Percentiles rank a stretch among this genome's conserved stretches.
Conservation (phyloP, 2,888 invertebrate genomes). For the Pecten maximus region DNA sequence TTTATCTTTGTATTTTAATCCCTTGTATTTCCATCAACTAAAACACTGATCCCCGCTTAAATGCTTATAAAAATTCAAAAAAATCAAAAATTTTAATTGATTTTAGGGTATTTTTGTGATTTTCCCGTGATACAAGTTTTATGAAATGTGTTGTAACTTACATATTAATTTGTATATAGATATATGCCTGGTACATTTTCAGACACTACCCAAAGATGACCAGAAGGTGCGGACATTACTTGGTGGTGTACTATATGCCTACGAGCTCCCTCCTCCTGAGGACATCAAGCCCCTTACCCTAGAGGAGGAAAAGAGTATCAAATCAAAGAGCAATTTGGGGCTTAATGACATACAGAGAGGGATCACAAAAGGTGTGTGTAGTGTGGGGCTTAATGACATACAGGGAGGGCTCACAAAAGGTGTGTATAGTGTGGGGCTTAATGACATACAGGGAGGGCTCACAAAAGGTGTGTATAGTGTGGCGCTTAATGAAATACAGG, state of each 20-base stretch:
- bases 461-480: not conserved
- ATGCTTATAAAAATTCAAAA: too few species aligned
- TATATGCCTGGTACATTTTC: slow-evolving; percentile 55
- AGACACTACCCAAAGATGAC: slow-evolving; percentile 83
- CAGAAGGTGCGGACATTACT: slow-evolving; percentile 82
- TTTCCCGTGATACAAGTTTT: too few species aligned
- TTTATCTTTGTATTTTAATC: too few species aligned
- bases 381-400: not conserved
- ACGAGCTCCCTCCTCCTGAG: slow-evolving; percentile 86
- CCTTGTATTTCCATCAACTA: too few species aligned
- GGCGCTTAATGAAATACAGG: not conserved
- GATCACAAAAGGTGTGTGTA: slow-evolving; percentile 60
- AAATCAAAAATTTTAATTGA: too few species aligned
- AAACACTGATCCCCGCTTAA: too few species aligned
- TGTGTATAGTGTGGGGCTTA: not conserved
- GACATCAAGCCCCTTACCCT: slow-evolving; percentile 75
- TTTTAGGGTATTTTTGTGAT: too few species aligned
- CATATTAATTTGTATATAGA: too few species aligned
- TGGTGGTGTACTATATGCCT: slow-evolving; percentile 85
- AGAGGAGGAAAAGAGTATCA: slow-evolving; percentile 71
- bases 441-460: not conserved
- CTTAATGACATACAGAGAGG: slow-evolving; percentile 76
- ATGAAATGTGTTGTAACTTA: too few species aligned
- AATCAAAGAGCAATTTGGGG: slow-evolving; percentile 65
- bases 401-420: not conserved